A percentile compares a stretch with the other conserved stretches of the same genome.
Evolutionary conservation across 35 echinoderm and acorn worm species (phyloP).

Genomic region (Nesometra sesokonis): DNA sequence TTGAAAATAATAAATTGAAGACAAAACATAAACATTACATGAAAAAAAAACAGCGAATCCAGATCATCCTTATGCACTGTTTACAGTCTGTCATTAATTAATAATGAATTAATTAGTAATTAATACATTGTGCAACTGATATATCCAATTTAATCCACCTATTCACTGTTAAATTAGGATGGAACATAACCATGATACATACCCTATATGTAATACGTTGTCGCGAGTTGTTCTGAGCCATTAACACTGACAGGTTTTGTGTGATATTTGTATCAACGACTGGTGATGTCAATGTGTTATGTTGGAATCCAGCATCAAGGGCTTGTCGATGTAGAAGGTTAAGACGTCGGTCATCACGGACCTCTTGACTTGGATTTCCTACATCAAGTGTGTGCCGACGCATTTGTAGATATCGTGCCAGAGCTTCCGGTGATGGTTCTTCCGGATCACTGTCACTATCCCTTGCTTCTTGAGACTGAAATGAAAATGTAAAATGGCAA

Average conservation of each 20-base stretch:
- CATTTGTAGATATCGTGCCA: constrained; percentile 58
- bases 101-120: no score
- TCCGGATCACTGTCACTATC: constrained; percentile 87
- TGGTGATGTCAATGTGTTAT: neutral
- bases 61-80: no score
- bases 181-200: neutral
- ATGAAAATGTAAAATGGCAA: neutral
- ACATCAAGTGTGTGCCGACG: constrained; percentile 63
- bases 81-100: no score
- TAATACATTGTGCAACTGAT: no score
- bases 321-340: neutral
- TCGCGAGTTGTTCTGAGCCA: neutral
- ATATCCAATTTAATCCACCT: no score
- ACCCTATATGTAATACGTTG: neutral
- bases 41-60: no score
- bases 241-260: constrained; percentile 44
- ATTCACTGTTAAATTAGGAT: neutral
- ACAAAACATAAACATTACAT: no score
- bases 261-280: neutral
- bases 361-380: constrained; percentile 60
- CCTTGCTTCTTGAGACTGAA: neutral
- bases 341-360: constrained; percentile 27
- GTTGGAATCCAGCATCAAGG: neutral
- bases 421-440: constrained; percentile 57
- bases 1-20: no score